Evolutionary conservation across 2,113 vertebrate species (phyloP), one percentile per base, ranked within the genome.

Genomic region (Lates calcarifer): DNA sequence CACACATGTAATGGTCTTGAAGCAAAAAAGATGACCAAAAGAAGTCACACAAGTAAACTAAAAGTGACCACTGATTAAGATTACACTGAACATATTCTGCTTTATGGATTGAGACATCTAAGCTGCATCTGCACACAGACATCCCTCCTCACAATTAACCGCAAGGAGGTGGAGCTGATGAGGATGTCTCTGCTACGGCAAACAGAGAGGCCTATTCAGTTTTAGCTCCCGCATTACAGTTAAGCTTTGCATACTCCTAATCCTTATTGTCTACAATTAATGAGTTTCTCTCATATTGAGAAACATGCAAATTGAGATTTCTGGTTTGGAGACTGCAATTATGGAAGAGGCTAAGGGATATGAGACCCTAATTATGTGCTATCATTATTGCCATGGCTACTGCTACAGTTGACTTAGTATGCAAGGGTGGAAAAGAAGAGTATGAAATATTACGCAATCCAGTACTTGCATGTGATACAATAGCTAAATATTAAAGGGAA

Each of bases 201-300:
- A 87, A 85, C 81, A 89, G 81, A 84, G 84, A 88, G 79, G 66
- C 70, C 86, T 77, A 87, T 91, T 92, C 87, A 86, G 78, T 82
- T 88, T 79, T 80, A 81, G 85, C 91, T 89, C 86, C 85, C 82
- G 85, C 86, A 88, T 93, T 92, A 92, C 87, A 87, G 88, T 89
- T 85, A 88, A 87, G 88, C 90, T 90, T 90, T 89, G 86, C 90
- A 84, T 76, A 85, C 72, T 87, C 80, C 71, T 93, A 93, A 94
- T 93, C 92, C 92, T 92, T 84, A 94, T 94, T 94, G 92, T 94
- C 89, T 92, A 85, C 92, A 85, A 93, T 91, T 94, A 94, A 94
- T 94, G 92, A 94, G 87, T 94, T 94, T 94, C 85, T 86, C 83
- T 90, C 90, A 83, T 84, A 91, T 85, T 90, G 88, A 90, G 91